Conservation (phyloP, 1,140 invertebrate genomes). For the Scaptomyza pallida region DNA sequence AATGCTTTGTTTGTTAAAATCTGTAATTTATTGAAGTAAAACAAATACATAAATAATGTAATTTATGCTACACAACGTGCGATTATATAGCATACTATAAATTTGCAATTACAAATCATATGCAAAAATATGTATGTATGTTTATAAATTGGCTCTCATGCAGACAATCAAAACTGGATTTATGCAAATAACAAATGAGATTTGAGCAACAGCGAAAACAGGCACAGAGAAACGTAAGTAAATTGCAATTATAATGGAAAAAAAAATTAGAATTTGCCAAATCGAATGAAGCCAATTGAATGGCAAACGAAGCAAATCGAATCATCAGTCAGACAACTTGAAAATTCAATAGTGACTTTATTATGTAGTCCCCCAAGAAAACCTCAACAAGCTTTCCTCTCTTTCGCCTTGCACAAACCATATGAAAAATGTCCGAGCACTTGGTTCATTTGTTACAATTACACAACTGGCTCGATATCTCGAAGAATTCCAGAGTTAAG, state of each 20-base stretch:
- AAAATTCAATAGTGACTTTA: conserved; percentile 43
- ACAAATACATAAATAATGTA: conserved; percentile 47
- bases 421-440: conserved; percentile 32
- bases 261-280: conserved; percentile 11
- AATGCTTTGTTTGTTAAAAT: neutral
- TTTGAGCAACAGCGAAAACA: conserved; percentile 3
- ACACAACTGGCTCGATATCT: conserved; percentile 16
- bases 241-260: conserved; percentile 45
- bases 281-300: conserved; percentile 22
- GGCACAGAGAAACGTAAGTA: conserved; percentile 35
- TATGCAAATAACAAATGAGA: conserved; percentile 49
- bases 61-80: conserved; percentile 35
- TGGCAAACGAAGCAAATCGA: conserved; percentile 31
- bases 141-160: too few relatives aligned
- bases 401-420: conserved; percentile 1
- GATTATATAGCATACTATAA: conserved; percentile 22
- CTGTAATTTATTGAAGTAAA: conserved; percentile 10
- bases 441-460: conserved; percentile 66
- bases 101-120: conserved; percentile 52
- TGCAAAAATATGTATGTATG: conserved; percentile 25
- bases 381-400: neutral
- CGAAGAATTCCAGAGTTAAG: conserved; percentile 30
- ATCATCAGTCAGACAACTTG: conserved; percentile 47
- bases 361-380: conserved; percentile 38
- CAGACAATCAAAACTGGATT: conserved; percentile 46